Percentiles rank a stretch among this genome's conserved stretches.
phyloP scores from a whole-genome alignment of 2,888 invertebrate species.

The Drosophila macrospina region DNA sequence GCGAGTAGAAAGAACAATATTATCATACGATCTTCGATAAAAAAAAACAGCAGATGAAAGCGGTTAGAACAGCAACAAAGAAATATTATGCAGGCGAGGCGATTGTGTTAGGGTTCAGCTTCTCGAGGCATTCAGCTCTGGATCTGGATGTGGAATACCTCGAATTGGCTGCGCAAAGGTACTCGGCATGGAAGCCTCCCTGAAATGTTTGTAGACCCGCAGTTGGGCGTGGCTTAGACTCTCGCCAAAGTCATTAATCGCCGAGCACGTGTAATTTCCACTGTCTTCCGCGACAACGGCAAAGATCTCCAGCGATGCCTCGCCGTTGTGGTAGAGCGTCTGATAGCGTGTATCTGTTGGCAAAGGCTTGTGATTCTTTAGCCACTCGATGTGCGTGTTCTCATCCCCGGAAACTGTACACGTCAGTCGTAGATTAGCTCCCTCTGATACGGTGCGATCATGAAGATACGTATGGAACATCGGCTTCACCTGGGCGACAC shows the following conservation, averaged over 20 bases:
- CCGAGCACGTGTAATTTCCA: conserved; percentile 92
- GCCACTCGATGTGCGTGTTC: conserved; percentile 90
- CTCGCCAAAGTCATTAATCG: conserved; percentile 91
- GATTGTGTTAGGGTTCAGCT: conserved; percentile 14
- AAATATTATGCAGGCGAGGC: conserved; percentile 24
- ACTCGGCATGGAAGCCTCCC: conserved; percentile 89
- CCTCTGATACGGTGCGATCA: conserved; percentile 91
- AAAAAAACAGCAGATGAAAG: conserved; percentile 32
- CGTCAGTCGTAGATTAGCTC: conserved; percentile 90
- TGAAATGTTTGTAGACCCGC: conserved; percentile 90
- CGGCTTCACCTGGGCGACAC: conserved; percentile 85
- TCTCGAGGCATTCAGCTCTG: conserved; percentile 1
- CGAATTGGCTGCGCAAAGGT: conserved; percentile 91
- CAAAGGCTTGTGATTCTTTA: conserved; percentile 89
- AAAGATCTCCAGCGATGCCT: conserved; percentile 91
- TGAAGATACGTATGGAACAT: conserved; percentile 91
- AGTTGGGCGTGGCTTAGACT: conserved; percentile 90
- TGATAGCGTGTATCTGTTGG: conserved; percentile 87
- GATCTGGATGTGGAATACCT: conserved; percentile 86
- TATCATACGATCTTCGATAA: background rate
- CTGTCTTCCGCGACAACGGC: conserved; percentile 89
- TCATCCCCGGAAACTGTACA: conserved; percentile 89
- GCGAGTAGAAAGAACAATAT: conserved; percentile 42
- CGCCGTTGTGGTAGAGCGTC: conserved; percentile 88
- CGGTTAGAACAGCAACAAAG: conserved; percentile 53